Conservation (phyloP, 2,888 invertebrate species). For the Eurytoma californica region DNA sequence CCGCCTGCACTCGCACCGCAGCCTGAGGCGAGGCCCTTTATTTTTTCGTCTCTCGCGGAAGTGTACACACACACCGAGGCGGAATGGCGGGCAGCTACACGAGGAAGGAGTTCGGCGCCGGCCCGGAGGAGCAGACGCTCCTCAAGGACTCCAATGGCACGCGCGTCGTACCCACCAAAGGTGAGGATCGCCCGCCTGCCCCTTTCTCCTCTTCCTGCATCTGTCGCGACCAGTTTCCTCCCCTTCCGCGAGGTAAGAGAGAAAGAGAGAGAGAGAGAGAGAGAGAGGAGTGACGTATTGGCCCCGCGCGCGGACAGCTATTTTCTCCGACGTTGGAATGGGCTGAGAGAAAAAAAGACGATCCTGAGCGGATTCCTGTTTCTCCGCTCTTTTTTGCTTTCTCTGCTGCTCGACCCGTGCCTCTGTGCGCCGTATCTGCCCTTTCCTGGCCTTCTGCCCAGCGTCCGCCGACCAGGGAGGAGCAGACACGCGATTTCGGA, state of each 20-base stretch:
- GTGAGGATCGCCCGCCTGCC: conserved; percentile 56
- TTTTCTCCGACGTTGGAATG: conserved; percentile 11
- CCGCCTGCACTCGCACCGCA: background rate
- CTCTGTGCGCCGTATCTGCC: background rate
- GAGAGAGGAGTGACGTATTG: background rate
- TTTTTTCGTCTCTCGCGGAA: background rate
- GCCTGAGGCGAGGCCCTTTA: background rate
- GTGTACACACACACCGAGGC: background rate
- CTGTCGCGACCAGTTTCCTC: background rate
- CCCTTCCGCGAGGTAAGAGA: background rate
- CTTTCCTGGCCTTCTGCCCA: conserved; percentile 29
- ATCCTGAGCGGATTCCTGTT: conserved; percentile 25
- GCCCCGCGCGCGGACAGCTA: background rate
- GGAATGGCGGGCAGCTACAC: conserved; percentile 72
- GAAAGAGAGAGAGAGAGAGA: conserved; percentile 16
- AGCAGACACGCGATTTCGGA: background rate
- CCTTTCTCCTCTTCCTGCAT: background rate
- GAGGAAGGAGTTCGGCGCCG: conserved; percentile 70
- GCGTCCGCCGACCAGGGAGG: background rate
- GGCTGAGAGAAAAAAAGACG: background rate
- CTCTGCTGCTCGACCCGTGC: too few species aligned
- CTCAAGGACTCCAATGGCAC: conserved; percentile 70
- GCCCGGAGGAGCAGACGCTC: conserved; percentile 72
- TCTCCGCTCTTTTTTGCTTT: conserved; percentile 14
- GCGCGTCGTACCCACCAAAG: conserved; percentile 67